Percentiles rank a stretch among this genome's conserved stretches.
These are phyloP conservation scores for Zelostemma sp. DNA, from an alignment of 1,140 invertebrate genomes.

Conservation along the genomic window DNA sequence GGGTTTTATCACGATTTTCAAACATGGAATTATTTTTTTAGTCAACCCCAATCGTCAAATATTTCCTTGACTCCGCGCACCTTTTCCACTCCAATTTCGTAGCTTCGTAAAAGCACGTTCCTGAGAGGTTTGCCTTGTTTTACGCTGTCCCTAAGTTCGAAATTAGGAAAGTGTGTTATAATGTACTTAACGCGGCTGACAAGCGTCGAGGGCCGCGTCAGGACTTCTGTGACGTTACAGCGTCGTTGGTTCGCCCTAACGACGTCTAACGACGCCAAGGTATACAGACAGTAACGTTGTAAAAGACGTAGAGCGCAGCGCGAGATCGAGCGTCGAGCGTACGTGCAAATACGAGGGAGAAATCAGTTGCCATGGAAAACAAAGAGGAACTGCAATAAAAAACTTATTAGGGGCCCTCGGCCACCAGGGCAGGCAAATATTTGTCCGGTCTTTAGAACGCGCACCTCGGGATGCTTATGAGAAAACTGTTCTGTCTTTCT, in stretches of 20 bases:
- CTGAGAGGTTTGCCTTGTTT: no score
- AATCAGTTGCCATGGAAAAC: constrained; percentile 19
- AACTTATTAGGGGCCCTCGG: constrained; percentile 55
- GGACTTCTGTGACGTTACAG: neutral
- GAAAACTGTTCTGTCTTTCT: constrained; percentile 36
- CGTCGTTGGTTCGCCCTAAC: constrained; percentile 9
- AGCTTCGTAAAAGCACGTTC: no score
- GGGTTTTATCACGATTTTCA: no score
- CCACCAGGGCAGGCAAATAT: constrained; percentile 53
- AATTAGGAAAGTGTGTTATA: neutral
- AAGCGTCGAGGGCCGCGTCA: neutral
- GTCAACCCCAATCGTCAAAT: neutral
- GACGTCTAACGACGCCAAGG: constrained; percentile 19
- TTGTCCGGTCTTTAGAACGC: constrained; percentile 51
- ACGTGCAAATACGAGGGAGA: constrained; percentile 41
- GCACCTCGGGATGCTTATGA: constrained; percentile 43
- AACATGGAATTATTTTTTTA: neutral
- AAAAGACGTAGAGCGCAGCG: neutral
- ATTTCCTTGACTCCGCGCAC: neutral
- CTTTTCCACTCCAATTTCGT: no score
- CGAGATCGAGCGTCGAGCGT: constrained; percentile 9
- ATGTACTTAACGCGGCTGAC: constrained; percentile 11
- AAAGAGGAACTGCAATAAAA: constrained; percentile 56
- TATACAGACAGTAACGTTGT: neutral
- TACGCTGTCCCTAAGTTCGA: constrained; percentile 5